Conservation (phyloP, 2,888 invertebrate species). For the Drosophila sordidula region DNA sequence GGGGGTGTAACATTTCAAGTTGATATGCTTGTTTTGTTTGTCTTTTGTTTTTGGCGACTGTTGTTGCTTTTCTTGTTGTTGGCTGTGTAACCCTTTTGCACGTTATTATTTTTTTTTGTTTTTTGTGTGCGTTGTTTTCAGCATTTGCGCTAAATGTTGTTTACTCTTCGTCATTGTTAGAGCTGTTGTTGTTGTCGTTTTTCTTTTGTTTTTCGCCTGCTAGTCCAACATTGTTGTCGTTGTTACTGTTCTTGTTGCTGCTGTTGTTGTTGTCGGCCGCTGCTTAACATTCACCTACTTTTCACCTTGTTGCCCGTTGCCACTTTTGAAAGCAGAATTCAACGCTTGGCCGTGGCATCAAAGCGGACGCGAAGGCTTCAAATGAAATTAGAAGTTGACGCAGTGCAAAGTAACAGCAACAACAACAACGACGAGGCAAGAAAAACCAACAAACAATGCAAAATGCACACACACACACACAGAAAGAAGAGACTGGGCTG, state of each 20-base stretch:
- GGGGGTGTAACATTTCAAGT: conserved; percentile 53
- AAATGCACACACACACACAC: conserved; percentile 48
- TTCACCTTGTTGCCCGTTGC: conserved; percentile 54
- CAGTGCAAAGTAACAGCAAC: conserved; percentile 55
- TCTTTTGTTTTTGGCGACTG: conserved; percentile 61
- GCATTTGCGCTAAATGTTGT: conserved; percentile 75
- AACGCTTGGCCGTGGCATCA: conserved; percentile 75
- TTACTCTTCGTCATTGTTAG: conserved; percentile 74
- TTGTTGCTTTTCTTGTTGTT: conserved; percentile 19
- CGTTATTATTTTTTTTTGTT: conserved; percentile 37
- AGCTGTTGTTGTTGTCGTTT: conserved; percentile 62
- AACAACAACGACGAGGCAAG: conserved; percentile 39
- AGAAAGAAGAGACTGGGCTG: conserved; percentile 21
- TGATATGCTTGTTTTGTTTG: conserved; percentile 76
- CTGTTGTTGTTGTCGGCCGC: conserved; percentile 16
- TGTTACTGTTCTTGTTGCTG: conserved; percentile 36
- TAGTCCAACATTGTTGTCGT: conserved; percentile 43
- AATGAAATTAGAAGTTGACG: conserved; percentile 80
- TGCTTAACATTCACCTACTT: conserved; percentile 50
- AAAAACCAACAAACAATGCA: conserved; percentile 59
- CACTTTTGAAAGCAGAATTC: conserved; percentile 59
- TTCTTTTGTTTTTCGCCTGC: conserved; percentile 58
- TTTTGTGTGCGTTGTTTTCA: conserved; percentile 30
- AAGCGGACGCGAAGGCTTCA: conserved; percentile 67
- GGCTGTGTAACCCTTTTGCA: conserved; percentile 69